These are phyloP conservation scores for Sphinx pinastri DNA, from an alignment of 2,888 invertebrate genomes.

Conservation along the genomic window DNA sequence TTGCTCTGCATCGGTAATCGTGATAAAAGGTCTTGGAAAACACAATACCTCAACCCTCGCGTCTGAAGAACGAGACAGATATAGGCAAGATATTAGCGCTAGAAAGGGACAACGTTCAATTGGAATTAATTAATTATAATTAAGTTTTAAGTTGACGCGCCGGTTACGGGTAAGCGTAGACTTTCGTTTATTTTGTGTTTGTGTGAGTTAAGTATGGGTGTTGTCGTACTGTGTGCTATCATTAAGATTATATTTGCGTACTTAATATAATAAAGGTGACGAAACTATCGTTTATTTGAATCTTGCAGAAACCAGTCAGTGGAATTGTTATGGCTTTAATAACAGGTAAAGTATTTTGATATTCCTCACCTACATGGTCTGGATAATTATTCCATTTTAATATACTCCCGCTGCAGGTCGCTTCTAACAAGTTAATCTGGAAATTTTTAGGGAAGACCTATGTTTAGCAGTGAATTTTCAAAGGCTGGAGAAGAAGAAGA, in stretches of 20 bases:
- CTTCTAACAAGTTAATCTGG: no score
- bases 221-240: conserved; percentile 35
- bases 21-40: conserved; percentile 83
- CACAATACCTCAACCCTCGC: conserved; percentile 80
- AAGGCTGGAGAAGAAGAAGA: no score
- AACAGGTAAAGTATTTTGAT: no score
- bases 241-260: background rate
- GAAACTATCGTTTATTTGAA: background rate
- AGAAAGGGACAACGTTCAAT: conserved; percentile 81
- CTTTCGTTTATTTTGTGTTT: conserved; percentile 70
- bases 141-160: conserved; percentile 91
- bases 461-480: no score
- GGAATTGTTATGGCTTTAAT: no score
- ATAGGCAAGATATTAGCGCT: conserved; percentile 75
- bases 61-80: conserved; percentile 63
- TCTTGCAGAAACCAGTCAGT: background rate
- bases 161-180: conserved; percentile 80
- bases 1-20: conserved; percentile 63
- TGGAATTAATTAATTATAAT: conserved; percentile 93
- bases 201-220: conserved; percentile 57
- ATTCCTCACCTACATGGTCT: no score
- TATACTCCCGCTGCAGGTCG: no score
- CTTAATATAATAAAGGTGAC: background rate
- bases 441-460: no score
- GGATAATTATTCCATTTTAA: no score